These are phyloP conservation scores for Lates japonicus DNA, from an alignment of 2,797 vertebrate species.

Conservation along the genomic window DNA sequence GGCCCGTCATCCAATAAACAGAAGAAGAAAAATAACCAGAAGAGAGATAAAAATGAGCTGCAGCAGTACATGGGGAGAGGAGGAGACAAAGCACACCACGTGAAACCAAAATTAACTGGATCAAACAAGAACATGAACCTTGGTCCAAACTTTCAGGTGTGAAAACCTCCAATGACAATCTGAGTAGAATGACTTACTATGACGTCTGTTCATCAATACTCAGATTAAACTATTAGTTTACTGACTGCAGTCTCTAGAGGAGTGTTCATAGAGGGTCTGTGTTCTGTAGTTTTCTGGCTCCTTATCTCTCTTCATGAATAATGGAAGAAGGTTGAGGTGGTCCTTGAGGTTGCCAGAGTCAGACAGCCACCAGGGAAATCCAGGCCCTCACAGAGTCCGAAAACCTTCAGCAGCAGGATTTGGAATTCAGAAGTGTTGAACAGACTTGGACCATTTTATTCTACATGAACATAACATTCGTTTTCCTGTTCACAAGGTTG, in stretches of 20 bases:
- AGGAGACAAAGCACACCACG: no score
- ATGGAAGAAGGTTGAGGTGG: slow-evolving; percentile 52
- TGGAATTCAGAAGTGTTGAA: background rate
- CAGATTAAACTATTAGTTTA: background rate
- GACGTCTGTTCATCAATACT: background rate
- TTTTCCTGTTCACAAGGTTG: background rate
- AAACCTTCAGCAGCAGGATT: background rate
- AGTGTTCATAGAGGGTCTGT: slow-evolving; percentile 49
- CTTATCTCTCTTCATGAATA: slow-evolving; percentile 68
- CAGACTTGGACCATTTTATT: background rate
- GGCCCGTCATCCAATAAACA: no score
- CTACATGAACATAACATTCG: background rate
- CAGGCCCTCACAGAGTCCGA: background rate
- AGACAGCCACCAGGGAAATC: background rate
- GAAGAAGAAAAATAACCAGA: no score
- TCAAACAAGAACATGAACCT: no score
- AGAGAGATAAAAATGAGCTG: no score
- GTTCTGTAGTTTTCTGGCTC: slow-evolving; percentile 28
- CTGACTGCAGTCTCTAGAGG: slow-evolving; percentile 37
- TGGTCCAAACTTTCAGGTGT: no score
- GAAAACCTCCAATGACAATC: background rate
- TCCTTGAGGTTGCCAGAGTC: background rate
- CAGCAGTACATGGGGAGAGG: no score
- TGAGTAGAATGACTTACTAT: background rate
- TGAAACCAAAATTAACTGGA: no score